Conservation (phyloP, 1,140 invertebrate species). For the Pseudomyrmex dendroicus region DNA sequence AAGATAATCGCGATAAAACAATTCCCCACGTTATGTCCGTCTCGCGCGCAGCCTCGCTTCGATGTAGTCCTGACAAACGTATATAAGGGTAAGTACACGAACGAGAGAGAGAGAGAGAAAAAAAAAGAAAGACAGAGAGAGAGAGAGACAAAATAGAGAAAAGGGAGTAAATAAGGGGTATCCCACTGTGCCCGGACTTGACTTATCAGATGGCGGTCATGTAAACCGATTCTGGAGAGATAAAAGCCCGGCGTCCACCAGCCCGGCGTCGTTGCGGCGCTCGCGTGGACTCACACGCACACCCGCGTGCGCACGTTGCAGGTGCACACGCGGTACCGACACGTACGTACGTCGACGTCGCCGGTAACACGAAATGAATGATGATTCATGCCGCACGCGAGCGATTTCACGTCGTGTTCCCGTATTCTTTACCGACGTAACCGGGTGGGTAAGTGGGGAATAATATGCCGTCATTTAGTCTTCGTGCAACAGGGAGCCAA, state of each 20-base stretch:
- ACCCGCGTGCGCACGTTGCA: constrained; percentile 42
- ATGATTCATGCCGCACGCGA: constrained; percentile 82
- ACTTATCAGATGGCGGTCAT: constrained; percentile 78
- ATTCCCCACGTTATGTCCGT: constrained; percentile 10
- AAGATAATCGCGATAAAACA: constrained; percentile 45
- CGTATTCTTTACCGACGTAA: constrained; percentile 74
- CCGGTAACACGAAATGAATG: constrained; percentile 80
- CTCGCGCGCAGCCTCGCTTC: constrained; percentile 8
- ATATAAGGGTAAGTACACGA: background rate
- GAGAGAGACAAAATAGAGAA: constrained; percentile 14
- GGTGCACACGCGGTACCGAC: constrained; percentile 66
- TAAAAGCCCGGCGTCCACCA: constrained; percentile 72
- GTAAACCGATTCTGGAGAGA: constrained; percentile 78
- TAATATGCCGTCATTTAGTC: constrained; percentile 79
- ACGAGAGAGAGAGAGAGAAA: constrained; percentile 3
- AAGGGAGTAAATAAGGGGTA: constrained; percentile 75
- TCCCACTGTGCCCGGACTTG: constrained; percentile 62
- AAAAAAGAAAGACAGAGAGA: background rate
- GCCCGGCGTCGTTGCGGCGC: constrained; percentile 62
- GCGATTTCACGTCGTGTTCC: constrained; percentile 76
- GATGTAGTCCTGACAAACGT: constrained; percentile 35
- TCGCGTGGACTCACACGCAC: constrained; percentile 48
- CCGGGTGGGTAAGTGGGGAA: constrained; percentile 75
- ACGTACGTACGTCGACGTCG: constrained; percentile 63
- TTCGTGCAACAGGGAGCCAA: constrained; percentile 78